Conservation (phyloP, 1,140 invertebrate genomes). For the Vanessa tameamea region DNA sequence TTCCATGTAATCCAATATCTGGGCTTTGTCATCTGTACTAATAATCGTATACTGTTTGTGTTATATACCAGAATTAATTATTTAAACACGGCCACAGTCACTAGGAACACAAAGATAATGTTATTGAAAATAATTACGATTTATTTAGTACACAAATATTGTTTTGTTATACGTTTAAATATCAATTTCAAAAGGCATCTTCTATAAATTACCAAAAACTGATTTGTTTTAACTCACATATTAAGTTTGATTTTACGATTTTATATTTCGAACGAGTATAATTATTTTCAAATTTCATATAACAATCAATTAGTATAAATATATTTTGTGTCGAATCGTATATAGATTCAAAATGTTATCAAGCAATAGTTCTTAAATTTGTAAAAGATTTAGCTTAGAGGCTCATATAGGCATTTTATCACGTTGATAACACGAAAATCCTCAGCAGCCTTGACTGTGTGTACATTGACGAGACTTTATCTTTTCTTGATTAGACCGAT, state of each 20-base stretch:
- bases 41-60: not conserved
- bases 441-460: constrained; percentile 49
- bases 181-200: too few species aligned
- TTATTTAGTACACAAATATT: too few species aligned
- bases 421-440: constrained; percentile 47
- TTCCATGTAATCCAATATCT: constrained; percentile 18
- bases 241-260: too few species aligned
- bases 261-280: too few species aligned
- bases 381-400: constrained; percentile 22
- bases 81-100: too few species aligned
- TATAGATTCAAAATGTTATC: not conserved
- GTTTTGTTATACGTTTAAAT: too few species aligned
- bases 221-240: too few species aligned
- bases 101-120: too few species aligned
- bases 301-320: too few species aligned
- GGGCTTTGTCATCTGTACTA: not conserved
- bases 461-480: constrained; percentile 38
- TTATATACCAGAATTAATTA: not conserved
- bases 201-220: too few species aligned
- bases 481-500: constrained; percentile 30
- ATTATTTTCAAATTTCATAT: too few species aligned
- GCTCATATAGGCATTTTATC: constrained; percentile 43
- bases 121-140: too few species aligned
- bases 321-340: not conserved
- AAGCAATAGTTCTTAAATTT: constrained; percentile 8